These are phyloP conservation scores for Mionectes olivaceus DNA, from an alignment of 2,797 vertebrate species.

Conservation along the genomic window DNA sequence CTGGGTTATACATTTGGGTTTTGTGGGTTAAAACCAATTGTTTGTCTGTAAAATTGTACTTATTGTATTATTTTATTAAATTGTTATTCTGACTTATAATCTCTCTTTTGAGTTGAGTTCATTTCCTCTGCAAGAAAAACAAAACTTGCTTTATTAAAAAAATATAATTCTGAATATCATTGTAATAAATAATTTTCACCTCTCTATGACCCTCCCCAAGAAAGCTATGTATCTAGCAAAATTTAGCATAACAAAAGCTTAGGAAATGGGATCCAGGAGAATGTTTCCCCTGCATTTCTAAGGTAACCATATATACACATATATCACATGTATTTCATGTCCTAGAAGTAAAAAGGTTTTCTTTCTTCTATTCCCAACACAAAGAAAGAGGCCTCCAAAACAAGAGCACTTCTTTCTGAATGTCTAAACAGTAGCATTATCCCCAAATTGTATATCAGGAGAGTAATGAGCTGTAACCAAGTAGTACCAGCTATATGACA, in stretches of 20 bases:
- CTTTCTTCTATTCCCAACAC: neutral
- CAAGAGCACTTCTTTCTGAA: neutral
- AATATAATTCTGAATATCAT: neutral
- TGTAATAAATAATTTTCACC: neutral
- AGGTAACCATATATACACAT: neutral
- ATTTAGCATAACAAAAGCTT: neutral
- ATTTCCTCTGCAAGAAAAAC: neutral
- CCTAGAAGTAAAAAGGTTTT: neutral
- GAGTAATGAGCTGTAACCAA: neutral
- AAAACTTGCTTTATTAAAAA: neutral
- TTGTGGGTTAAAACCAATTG: no score
- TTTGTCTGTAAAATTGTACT: no score
- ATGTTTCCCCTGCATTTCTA: neutral
- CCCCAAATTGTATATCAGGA: neutral
- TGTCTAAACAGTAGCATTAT: neutral
- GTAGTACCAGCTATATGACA: neutral
- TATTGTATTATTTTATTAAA: no score
- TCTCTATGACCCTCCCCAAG: fast-evolving
- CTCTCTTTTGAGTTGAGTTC: no score
- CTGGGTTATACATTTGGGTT: no score
- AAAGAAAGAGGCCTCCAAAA: neutral
- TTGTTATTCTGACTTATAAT: no score
- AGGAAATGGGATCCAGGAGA: neutral
- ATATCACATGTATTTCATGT: neutral
- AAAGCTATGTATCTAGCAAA: neutral